These are phyloP conservation scores for Elymnias hypermnestra DNA, from an alignment of 1,140 invertebrate genomes.

Conservation along the genomic window DNA sequence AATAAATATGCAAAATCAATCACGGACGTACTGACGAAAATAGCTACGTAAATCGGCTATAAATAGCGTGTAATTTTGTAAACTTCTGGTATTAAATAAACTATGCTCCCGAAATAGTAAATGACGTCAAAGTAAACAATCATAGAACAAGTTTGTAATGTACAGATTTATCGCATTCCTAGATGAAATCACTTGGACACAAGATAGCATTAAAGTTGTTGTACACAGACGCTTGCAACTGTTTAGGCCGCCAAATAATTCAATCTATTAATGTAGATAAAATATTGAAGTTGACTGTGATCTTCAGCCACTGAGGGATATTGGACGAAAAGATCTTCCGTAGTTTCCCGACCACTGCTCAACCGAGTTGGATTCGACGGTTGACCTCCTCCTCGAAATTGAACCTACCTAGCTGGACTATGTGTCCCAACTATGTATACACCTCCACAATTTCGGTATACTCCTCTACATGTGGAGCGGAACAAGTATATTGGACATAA, in stretches of 20 bases:
- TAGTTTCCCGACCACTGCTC: too few relatives aligned
- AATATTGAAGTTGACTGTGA: too few relatives aligned
- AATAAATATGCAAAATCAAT: conserved; percentile 8
- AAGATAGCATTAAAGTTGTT: conserved; percentile 1
- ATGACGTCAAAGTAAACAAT: conserved; percentile 31
- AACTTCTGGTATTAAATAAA: conserved; percentile 30
- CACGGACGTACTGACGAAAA: conserved; percentile 14
- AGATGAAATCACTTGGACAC: conserved; percentile 16
- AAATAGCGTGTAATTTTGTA: conserved; percentile 27
- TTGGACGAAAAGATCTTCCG: too few relatives aligned
- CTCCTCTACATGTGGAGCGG: too few relatives aligned
- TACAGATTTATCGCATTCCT: conserved; percentile 23
- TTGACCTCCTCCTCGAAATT: too few relatives aligned
- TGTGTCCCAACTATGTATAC: too few relatives aligned
- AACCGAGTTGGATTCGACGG: too few relatives aligned
- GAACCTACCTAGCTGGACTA: too few relatives aligned
- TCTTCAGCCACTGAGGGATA: too few relatives aligned
- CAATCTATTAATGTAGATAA: too few relatives aligned
- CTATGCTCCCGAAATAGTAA: conserved; percentile 21
- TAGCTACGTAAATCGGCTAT: conserved; percentile 17
- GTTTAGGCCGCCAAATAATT: background rate
- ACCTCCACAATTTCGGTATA: too few relatives aligned
- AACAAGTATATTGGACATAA: too few relatives aligned
- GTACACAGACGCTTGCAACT: background rate
- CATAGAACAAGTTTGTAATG: conserved; percentile 21